A percentile compares a stretch with the other conserved stretches of the same genome.
Conservation (phyloP, 2,888 invertebrate genomes). For the Leucophenga maculata region DNA sequence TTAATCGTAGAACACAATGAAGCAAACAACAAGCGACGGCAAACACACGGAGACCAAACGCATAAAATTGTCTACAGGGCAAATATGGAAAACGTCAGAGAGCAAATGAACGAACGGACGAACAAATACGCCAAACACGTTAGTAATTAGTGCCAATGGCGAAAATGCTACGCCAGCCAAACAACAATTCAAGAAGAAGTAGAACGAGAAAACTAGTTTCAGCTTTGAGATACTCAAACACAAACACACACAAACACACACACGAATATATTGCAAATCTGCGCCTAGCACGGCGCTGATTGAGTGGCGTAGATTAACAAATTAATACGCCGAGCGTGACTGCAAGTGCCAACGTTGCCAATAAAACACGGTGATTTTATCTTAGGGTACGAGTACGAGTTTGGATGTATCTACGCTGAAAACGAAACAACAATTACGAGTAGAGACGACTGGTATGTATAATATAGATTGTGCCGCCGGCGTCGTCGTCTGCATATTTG, state of each 20-base stretch:
- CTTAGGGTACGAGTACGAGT: background rate
- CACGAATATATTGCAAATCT: constrained; percentile 21
- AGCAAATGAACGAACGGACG: background rate
- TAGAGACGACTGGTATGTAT: constrained; percentile 19
- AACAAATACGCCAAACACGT: constrained; percentile 38
- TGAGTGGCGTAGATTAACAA: constrained; percentile 62
- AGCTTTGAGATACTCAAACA: background rate
- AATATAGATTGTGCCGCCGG: constrained; percentile 19
- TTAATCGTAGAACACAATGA: background rate
- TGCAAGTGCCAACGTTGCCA: constrained; percentile 32
- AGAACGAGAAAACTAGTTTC: background rate
- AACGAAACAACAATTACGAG: constrained; percentile 6
- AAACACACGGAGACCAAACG: constrained; percentile 15
- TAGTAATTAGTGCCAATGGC: constrained; percentile 54
- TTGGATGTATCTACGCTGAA: background rate
- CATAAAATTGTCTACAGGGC: background rate
- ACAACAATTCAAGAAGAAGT: constrained; percentile 25
- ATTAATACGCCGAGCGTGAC: constrained; percentile 42
- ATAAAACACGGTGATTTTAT: background rate
- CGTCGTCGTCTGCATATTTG: constrained; percentile 43
- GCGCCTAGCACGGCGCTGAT: constrained; percentile 44
- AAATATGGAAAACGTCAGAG: background rate
- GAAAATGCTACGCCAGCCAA: constrained; percentile 23
- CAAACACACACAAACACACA: background rate
- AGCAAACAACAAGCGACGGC: constrained; percentile 25